Conservation (phyloP, 2,797 vertebrate genomes). For the Lepilemur ruficaudatus region DNA sequence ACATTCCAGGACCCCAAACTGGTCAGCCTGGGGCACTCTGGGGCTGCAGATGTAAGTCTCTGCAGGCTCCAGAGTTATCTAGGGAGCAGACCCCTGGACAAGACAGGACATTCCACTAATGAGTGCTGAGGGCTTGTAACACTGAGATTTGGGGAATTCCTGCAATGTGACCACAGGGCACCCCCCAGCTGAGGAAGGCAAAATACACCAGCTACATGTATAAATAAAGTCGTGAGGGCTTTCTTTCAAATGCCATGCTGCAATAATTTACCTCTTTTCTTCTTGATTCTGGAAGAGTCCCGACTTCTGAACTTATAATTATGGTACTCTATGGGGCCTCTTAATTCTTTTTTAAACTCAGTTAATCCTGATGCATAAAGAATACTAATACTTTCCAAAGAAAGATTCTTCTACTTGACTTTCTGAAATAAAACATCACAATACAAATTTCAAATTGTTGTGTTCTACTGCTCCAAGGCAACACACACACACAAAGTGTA, state of each 20-base stretch:
- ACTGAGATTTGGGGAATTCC: too few relatives aligned
- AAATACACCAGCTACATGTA: neutral
- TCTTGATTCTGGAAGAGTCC: neutral
- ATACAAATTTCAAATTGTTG: neutral
- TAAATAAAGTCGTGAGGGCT: neutral
- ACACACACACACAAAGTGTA: neutral
- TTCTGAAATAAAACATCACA: constrained; percentile 6
- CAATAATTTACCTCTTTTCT: neutral
- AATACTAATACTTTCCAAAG: neutral
- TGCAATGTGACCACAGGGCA: neutral
- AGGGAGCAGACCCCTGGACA: neutral
- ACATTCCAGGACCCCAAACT: neutral
- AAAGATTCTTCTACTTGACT: neutral
- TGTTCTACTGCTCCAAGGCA: neutral
- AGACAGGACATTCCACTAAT: neutral
- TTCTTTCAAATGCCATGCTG: neutral
- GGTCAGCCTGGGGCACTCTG: neutral
- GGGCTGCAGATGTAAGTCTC: too few relatives aligned
- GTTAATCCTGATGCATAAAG: neutral
- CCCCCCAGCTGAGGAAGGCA: neutral
- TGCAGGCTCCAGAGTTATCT: neutral
- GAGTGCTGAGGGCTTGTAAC: neutral
- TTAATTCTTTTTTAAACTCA: neutral
- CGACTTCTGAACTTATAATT: neutral
- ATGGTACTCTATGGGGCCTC: neutral